Conservation (phyloP, 2,113 vertebrate genomes). For the Puma concolor region DNA sequence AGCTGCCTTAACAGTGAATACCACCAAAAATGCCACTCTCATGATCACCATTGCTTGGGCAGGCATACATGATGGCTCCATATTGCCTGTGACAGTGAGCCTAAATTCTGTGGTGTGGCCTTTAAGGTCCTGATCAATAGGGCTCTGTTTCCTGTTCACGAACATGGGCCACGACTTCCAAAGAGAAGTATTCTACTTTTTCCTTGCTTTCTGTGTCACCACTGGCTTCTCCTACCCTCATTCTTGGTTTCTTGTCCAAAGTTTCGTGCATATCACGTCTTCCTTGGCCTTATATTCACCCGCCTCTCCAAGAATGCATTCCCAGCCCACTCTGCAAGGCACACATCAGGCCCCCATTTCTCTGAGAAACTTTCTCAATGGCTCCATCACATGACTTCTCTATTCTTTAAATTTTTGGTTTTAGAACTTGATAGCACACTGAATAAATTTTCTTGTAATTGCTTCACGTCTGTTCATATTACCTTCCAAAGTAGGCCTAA, state of each 20-base stretch:
- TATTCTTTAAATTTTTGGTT: background rate
- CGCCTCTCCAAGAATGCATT: background rate
- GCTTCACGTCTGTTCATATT: background rate
- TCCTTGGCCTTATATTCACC: background rate
- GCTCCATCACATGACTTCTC: background rate
- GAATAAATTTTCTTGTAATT: background rate
- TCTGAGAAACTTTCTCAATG: background rate
- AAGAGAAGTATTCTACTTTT: background rate
- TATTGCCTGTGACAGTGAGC: background rate
- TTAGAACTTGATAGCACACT: slow-evolving; percentile 14
- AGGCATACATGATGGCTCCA: background rate
- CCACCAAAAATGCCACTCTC: background rate
- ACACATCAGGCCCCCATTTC: background rate
- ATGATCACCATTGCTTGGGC: background rate
- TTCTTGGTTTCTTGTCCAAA: background rate
- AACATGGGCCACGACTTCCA: background rate
- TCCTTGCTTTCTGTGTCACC: background rate
- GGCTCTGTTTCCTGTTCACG: background rate
- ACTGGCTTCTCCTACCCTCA: background rate
- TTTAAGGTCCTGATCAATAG: background rate
- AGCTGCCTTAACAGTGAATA: background rate
- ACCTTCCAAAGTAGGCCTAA: background rate
- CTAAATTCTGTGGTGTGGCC: background rate
- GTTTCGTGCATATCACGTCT: background rate
- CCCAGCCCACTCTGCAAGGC: background rate